Evolutionary conservation across 1,140 invertebrate genomes (phyloP).

Genomic region (Chlorops oryzae): DNA sequence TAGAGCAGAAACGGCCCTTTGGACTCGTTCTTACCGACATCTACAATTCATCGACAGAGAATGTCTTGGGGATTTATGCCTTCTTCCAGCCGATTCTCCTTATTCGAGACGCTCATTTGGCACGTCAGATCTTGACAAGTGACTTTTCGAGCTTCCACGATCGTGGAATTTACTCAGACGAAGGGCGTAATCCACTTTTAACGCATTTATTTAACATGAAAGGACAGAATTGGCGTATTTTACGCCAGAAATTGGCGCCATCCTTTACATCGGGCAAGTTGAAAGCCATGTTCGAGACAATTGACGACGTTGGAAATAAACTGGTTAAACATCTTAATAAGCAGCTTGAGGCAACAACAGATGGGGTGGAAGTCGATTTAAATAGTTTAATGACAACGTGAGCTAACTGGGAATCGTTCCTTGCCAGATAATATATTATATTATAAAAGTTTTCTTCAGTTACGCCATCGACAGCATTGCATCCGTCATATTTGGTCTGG

Average conservation of each 20-base stretch:
- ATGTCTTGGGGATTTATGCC: slow-evolving; percentile 30
- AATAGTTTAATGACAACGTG: slow-evolving; percentile 26
- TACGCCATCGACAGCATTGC: slow-evolving; percentile 40
- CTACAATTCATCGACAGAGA: not conserved
- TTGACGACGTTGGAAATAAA: slow-evolving; percentile 47
- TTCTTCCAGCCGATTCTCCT: slow-evolving; percentile 46
- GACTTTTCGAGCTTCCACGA: slow-evolving; percentile 49
- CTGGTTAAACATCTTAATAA: slow-evolving; percentile 33
- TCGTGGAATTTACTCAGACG: slow-evolving; percentile 44
- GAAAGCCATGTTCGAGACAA: slow-evolving; percentile 52
- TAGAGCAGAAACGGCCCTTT: not conserved
- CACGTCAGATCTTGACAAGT: slow-evolving; percentile 46
- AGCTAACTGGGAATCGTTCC: not conserved
- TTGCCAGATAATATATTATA: not conserved
- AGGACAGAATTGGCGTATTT: slow-evolving; percentile 50
- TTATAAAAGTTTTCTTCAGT: too few relatives aligned
- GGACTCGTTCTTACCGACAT: not conserved
- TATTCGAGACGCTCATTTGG: slow-evolving; percentile 48
- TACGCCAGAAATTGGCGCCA: slow-evolving; percentile 52
- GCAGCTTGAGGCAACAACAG: slow-evolving; percentile 20
- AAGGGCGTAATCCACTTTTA: slow-evolving; percentile 39
- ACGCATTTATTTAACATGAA: slow-evolving; percentile 47
- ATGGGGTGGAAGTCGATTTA: slow-evolving; percentile 23
- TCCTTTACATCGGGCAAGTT: slow-evolving; percentile 56
- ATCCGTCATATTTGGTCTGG: slow-evolving; percentile 36